Percentiles rank a stretch among this genome's conserved stretches.
phyloP scores from a whole-genome alignment of 2,797 vertebrate genomes.

The Arremon aurantiirostris region DNA sequence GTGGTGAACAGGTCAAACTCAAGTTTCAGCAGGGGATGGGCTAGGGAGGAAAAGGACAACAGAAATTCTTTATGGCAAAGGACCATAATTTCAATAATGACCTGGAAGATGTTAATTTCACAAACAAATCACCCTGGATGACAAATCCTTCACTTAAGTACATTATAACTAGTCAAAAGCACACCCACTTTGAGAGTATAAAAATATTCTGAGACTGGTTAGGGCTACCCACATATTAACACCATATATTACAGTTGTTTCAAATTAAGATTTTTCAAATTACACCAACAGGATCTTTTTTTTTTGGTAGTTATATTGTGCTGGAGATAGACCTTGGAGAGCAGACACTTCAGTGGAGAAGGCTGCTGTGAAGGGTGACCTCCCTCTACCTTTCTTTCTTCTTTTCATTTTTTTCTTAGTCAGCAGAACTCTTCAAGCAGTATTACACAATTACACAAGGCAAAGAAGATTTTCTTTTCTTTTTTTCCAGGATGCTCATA shows the following conservation, averaged over 20 bases:
- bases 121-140: not conserved
- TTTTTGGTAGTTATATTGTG: not conserved
- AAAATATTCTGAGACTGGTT: not conserved
- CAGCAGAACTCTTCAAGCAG: not conserved
- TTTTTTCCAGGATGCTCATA: not conserved
- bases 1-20: not conserved
- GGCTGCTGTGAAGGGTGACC: not conserved
- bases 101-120: not conserved
- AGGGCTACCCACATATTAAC: not conserved
- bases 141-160: not conserved
- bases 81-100: not conserved
- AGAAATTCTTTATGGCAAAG: not conserved
- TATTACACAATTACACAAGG: accelerated
- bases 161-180: not conserved
- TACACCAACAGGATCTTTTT: not conserved
- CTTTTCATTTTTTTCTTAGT: not conserved
- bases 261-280: conserved; percentile 11
- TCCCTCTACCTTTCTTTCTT: not conserved
- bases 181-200: not conserved
- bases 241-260: not conserved
- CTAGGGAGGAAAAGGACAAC: not conserved
- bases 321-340: conserved; percentile 10
- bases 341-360: not conserved
- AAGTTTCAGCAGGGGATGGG: not conserved
- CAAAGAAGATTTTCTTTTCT: too few species aligned